phyloP scores from a whole-genome alignment of 1,140 invertebrate species.

The Neelides sp. region DNA sequence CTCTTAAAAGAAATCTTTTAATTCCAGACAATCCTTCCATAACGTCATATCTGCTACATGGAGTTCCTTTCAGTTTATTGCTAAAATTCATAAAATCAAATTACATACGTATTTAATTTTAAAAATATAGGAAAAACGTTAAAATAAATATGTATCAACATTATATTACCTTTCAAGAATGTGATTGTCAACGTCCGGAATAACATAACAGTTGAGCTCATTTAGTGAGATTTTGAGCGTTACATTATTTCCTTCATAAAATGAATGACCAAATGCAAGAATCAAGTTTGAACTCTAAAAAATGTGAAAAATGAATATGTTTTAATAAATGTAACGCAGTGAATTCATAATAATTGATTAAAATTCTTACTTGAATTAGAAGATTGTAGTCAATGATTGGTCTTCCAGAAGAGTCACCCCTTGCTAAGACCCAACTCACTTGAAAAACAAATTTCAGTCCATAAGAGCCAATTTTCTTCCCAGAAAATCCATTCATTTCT shows the following conservation, averaged over 20 bases:
- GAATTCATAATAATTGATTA: background rate
- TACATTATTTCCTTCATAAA: conserved; percentile 31
- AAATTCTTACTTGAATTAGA: conserved; percentile 56
- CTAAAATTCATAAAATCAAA: background rate
- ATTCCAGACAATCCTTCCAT: conserved; percentile 70
- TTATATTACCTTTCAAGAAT: conserved; percentile 10
- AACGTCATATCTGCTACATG: conserved; percentile 61
- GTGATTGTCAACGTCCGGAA: conserved; percentile 24
- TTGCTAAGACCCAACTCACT: conserved; percentile 68
- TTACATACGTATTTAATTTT: background rate
- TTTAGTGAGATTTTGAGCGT: conserved; percentile 23
- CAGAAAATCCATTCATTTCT: conserved; percentile 42
- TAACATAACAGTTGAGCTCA: conserved; percentile 26
- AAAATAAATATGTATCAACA: background rate
- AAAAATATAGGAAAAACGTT: background rate
- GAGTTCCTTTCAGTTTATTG: conserved; percentile 35
- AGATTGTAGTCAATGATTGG: conserved; percentile 72
- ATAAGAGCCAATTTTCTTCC: conserved; percentile 67
- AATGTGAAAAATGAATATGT: background rate
- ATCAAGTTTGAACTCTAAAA: conserved; percentile 29
- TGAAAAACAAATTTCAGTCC: conserved; percentile 63
- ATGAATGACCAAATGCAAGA: conserved; percentile 24
- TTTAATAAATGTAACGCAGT: background rate
- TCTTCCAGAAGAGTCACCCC: conserved; percentile 68
- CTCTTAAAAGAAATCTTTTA: conserved; percentile 66